Conservation (phyloP, 2,113 vertebrate species). For the Castor canadensis region DNA sequence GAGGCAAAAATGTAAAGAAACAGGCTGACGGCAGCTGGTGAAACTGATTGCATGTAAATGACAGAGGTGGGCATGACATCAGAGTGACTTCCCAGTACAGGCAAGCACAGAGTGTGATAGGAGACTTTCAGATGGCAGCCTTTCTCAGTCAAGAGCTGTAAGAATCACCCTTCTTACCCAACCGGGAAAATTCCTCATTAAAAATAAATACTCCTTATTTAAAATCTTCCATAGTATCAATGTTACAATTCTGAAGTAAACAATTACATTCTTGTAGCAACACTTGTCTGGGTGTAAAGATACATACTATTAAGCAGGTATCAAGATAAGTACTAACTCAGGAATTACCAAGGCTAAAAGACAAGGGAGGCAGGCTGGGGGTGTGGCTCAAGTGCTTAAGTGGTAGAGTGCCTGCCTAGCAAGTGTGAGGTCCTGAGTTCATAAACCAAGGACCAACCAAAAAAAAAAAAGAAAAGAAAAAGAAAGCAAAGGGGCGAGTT, state of each 20-base stretch:
- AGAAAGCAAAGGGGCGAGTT: no score
- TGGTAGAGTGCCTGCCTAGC: no score
- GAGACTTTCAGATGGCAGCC: neutral
- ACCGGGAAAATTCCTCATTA: neutral
- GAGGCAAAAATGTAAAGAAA: conserved; percentile 29
- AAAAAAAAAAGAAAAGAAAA: no score
- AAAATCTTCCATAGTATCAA: neutral
- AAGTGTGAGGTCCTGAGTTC: no score
- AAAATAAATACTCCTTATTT: neutral
- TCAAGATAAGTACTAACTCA: neutral
- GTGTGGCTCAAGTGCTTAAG: no score
- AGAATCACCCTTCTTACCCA: neutral
- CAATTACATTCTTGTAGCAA: neutral
- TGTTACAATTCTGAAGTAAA: neutral
- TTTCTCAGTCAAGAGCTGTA: neutral
- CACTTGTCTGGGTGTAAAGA: neutral
- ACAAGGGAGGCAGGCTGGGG: no score
- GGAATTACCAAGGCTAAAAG: neutral
- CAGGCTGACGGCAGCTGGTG: neutral
- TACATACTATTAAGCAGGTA: neutral
- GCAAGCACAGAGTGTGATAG: neutral
- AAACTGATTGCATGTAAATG: neutral
- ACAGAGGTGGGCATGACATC: neutral
- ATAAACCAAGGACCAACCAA: no score
- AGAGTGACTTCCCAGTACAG: neutral